Evolutionary conservation across 2,797 vertebrate genomes (phyloP).

Genomic region (Emydoidea blandingii): DNA sequence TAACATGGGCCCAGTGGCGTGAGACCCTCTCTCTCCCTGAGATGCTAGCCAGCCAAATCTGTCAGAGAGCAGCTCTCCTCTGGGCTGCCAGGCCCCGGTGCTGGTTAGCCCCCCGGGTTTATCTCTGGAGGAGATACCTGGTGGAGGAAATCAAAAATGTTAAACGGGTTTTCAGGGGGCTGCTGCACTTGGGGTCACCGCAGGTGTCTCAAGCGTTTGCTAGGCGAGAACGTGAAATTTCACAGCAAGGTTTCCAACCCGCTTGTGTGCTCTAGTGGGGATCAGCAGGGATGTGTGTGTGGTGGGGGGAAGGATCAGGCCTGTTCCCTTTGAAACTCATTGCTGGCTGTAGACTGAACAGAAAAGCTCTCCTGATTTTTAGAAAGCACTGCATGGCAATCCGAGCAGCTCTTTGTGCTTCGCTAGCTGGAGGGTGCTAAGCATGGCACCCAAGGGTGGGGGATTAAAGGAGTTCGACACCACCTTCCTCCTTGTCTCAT

Average conservation of each 20-base stretch:
- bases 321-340: rapidly evolving
- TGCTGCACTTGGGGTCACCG: neutral
- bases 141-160: too few species aligned
- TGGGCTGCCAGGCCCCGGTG: rapidly evolving
- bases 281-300: neutral
- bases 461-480: neutral
- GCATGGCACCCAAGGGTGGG: neutral
- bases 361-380: neutral
- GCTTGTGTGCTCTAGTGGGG: neutral
- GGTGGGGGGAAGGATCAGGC: neutral
- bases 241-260: neutral
- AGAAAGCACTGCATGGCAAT: neutral
- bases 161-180: too few species aligned
- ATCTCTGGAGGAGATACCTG: too few species aligned
- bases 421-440: neutral
- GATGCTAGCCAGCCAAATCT: too few species aligned
- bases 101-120: neutral
- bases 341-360: neutral
- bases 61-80: neutral
- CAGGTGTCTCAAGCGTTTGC: neutral
- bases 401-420: rapidly evolving
- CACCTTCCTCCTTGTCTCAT: neutral
- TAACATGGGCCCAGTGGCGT: neutral
- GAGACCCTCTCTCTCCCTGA: neutral
- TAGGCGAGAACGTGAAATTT: neutral